Percentiles rank a stretch among this genome's conserved stretches.
phyloP scores from a whole-genome alignment of 2,113 vertebrate species.

The sheep (Ovis aries) region DNA sequence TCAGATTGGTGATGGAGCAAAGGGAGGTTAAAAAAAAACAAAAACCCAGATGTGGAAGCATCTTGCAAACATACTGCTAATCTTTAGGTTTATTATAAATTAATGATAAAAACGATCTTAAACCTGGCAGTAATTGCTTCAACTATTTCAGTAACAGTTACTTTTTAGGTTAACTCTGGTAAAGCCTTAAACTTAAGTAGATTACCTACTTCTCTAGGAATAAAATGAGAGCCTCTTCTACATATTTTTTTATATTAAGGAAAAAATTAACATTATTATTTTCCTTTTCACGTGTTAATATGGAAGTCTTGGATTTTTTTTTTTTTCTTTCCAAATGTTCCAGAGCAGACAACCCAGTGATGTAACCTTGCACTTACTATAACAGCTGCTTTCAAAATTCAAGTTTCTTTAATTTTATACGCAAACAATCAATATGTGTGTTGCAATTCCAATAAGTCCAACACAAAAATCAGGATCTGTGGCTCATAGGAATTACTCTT shows the following conservation, averaged over 20 bases:
- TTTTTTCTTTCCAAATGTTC: background rate
- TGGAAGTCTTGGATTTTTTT: background rate
- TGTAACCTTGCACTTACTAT: background rate
- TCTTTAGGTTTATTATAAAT: background rate
- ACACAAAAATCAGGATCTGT: background rate
- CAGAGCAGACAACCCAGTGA: background rate
- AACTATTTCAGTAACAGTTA: conserved; percentile 14
- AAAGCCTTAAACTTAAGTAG: background rate
- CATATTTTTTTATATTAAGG: background rate
- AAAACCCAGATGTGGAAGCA: background rate
- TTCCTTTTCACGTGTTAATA: background rate
- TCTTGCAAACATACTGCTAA: background rate
- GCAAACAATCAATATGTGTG: background rate
- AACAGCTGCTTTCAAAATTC: background rate
- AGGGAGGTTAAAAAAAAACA: background rate
- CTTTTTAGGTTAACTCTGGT: background rate
- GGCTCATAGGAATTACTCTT: background rate
- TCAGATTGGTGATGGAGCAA: background rate
- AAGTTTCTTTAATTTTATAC: background rate
- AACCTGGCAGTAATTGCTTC: background rate
- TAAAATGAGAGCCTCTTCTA: background rate
- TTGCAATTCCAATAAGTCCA: background rate
- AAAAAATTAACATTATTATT: background rate
- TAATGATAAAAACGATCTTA: background rate
- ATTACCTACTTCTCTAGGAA: background rate